Evolutionary conservation across 2,888 invertebrate genomes (phyloP).

Genomic region (Quadroppia sp.): DNA sequence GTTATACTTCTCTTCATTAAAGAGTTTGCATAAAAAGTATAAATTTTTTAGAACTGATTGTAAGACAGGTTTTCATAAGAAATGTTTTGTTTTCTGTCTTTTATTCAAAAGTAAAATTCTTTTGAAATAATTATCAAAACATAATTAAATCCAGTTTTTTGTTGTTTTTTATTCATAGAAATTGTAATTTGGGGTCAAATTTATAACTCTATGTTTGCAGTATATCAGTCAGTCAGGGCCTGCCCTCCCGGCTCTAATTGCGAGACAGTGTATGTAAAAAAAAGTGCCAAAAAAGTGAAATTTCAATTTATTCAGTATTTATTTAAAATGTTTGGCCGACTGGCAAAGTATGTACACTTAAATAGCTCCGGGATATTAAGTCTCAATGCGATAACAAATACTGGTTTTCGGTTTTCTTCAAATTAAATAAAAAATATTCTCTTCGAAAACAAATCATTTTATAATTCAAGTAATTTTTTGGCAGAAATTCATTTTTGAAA

Average conservation of each 20-base stretch:
- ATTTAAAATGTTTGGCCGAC: slow-evolving; percentile 1
- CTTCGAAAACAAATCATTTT: neutral
- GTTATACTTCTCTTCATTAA: neutral
- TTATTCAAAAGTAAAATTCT: neutral
- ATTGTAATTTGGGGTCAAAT: neutral
- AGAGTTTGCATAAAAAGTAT: neutral
- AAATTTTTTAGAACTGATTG: neutral
- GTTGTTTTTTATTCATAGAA: neutral
- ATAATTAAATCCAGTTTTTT: slow-evolving; percentile 2
- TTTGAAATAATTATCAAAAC: neutral
- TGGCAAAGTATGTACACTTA: neutral
- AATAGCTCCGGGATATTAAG: neutral
- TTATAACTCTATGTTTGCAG: neutral
- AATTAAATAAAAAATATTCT: neutral
- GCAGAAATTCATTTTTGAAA: neutral
- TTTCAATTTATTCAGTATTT: slow-evolving; percentile 1
- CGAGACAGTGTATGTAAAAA: neutral
- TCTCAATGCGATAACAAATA: neutral
- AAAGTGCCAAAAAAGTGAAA: neutral
- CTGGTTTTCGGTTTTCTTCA: neutral
- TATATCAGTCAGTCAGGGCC: slow-evolving; percentile 17
- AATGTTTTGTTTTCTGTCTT: neutral
- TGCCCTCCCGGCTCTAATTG: neutral
- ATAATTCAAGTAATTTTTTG: neutral
- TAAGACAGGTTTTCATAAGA: slow-evolving; percentile 2